These are phyloP conservation scores for Adelosebastes latens DNA, from an alignment of 2,797 vertebrate species.

Conservation along the genomic window DNA sequence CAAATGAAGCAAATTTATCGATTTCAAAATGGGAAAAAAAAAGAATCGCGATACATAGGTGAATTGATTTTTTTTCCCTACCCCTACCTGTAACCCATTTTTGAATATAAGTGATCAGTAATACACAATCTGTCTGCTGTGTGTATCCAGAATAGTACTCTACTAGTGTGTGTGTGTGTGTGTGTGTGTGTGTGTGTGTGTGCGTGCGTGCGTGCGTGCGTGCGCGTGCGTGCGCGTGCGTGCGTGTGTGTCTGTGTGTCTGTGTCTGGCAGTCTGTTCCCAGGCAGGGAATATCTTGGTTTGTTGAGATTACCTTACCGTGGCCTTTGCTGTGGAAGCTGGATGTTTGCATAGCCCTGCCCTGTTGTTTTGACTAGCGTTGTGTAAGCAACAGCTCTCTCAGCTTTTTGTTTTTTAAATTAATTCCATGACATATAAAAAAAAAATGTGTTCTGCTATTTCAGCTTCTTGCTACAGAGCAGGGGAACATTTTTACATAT, in stretches of 20 bases:
- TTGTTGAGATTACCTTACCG: constrained; percentile 50
- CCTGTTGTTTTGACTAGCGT: constrained; percentile 63
- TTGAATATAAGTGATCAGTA: neutral
- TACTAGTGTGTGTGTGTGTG: neutral
- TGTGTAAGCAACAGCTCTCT: constrained; percentile 40
- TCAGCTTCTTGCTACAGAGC: constrained; percentile 2
- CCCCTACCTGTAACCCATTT: neutral
- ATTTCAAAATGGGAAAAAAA: no score
- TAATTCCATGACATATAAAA: constrained; percentile 52
- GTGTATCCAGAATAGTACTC: neutral
- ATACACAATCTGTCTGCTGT: neutral
- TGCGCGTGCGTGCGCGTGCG: neutral
- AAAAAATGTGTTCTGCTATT: neutral
- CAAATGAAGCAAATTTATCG: no score
- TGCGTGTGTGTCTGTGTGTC: neutral
- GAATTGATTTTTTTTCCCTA: no score
- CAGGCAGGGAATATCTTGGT: constrained; percentile 29
- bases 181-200: neutral
- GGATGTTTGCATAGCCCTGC: constrained; percentile 61
- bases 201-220: neutral
- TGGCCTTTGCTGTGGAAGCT: constrained; percentile 70
- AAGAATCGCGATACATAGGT: no score
- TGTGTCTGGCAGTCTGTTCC: constrained; percentile 12
- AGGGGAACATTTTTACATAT: neutral
- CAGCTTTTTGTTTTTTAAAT: constrained; percentile 45